These are phyloP conservation scores for Myripristis jacobus DNA, from an alignment of 2,797 vertebrate species.

Conservation along the genomic window DNA sequence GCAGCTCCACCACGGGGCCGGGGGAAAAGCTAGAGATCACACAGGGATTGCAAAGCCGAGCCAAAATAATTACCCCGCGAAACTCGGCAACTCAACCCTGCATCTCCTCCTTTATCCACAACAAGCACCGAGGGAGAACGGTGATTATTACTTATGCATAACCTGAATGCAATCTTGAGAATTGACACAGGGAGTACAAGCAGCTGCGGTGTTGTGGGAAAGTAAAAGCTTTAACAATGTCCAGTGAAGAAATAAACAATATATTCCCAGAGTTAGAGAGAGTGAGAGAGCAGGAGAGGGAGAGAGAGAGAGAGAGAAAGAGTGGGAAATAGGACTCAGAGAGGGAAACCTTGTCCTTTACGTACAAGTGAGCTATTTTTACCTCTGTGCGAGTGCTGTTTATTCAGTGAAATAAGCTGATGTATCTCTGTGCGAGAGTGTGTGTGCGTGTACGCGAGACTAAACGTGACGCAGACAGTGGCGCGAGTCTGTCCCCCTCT, in stretches of 20 bases:
- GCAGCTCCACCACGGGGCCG: not conserved
- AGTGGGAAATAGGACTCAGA: not conserved
- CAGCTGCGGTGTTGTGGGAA: too few relatives aligned
- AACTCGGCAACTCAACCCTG: conserved; percentile 10
- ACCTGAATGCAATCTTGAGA: conserved; percentile 28
- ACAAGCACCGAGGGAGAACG: conserved; percentile 24
- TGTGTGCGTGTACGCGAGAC: conserved; percentile 35
- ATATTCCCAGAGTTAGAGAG: not conserved
- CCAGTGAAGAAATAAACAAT: conserved; percentile 35
- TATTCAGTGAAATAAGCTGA: conserved; percentile 41
- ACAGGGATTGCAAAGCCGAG: conserved; percentile 4
- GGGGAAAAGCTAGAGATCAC: conserved; percentile 40
- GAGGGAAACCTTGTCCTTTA: conserved; percentile 20
- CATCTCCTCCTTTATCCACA: conserved; percentile 30
- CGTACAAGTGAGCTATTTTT: conserved; percentile 52
- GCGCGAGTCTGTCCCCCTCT: conserved; percentile 49
- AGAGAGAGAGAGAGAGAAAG: not conserved
- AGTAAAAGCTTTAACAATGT: conserved; percentile 8
- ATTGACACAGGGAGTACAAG: conserved; percentile 34
- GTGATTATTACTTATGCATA: conserved; percentile 49
- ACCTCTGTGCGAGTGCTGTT: conserved; percentile 45
- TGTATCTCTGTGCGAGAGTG: conserved; percentile 30
- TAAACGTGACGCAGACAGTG: conserved; percentile 67
- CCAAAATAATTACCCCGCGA: conserved; percentile 46
- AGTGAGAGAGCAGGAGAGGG: conserved; percentile 4